Evolutionary conservation across 2,888 invertebrate species (phyloP), one percentile per base, ranked within the genome.

Genomic region (Caenorhabditis sulstoni): DNA sequence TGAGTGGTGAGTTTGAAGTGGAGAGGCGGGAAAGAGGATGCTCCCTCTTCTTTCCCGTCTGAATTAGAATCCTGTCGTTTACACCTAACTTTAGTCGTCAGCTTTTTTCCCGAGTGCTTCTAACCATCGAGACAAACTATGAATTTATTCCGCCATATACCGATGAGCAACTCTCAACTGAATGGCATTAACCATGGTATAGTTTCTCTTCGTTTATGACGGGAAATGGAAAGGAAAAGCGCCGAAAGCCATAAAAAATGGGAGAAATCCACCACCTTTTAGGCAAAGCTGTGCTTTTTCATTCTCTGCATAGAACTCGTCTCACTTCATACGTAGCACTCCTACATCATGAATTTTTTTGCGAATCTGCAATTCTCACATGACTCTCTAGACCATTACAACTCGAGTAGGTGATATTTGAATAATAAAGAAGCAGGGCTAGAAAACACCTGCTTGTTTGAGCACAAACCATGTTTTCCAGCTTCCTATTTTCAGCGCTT

Each of bases 121-220:
- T 16, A 12, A n/a, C 7, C 16, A 22, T 11, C 14, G 5, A 58
- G 45, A 55, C 61, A 4, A 18, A 7, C 7, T 29, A 83, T 83
- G 79, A 88, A 88, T 79, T 84, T 87, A 55, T 88, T 88, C 62
- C 87, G 85, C 22, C 88, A 88, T 71, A 88, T 88, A 81, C 88
- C 88, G 0, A 76, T 88, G 39, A 65, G 70, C 53, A 81, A 88
- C 62, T 87, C 87, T 2, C 83, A 85, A 41, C 74, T 88, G 18
- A 75, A 85, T 29, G 86, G 85, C 45, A 87, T 88, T 73, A 88
- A 88, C 62, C 84, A 85, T 79, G 88, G 88, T 88, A 75, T 52
- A 39, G n/a, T 14, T 37, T 59, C 68, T 9, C 59, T 44, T 18
- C 45, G 61, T 61, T 61, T 70, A 61, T 39, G 45, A 61, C 61